phyloP scores from a whole-genome alignment of 2,113 vertebrate species.

The Heptranchias perlo region DNA sequence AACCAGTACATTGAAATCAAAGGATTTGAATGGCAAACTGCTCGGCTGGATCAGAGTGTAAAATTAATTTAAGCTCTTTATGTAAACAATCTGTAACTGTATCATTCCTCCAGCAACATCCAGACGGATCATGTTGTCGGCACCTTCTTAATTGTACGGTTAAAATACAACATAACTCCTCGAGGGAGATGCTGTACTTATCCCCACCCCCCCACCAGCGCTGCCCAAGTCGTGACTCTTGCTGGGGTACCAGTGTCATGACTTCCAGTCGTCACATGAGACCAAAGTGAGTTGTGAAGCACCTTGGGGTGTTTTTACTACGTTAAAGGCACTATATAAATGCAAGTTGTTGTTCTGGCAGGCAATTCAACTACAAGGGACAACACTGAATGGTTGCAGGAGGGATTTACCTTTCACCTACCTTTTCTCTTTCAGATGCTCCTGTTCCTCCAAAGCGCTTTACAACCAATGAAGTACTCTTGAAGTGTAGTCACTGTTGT shows the following conservation, averaged over 20 bases:
- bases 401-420: neutral
- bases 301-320: neutral
- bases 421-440: neutral
- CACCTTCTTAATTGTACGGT: neutral
- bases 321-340: neutral
- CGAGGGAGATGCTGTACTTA: neutral
- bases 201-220: neutral
- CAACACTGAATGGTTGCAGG: neutral
- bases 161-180: neutral
- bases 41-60: neutral
- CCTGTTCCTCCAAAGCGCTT: neutral
- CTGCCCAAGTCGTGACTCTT: neutral
- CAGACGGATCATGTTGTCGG: neutral
- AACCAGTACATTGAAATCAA: neutral
- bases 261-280: neutral
- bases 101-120: too few relatives aligned
- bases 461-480: too few relatives aligned
- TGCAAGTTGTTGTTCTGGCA: neutral
- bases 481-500: neutral
- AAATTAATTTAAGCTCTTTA: neutral
- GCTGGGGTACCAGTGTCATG: neutral
- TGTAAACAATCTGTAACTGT: too few relatives aligned
- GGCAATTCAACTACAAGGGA: neutral
- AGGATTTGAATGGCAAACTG: neutral
- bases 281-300: neutral